phyloP scores from a whole-genome alignment of 2,113 vertebrate genomes.

The Xiphophorus maculatus region DNA sequence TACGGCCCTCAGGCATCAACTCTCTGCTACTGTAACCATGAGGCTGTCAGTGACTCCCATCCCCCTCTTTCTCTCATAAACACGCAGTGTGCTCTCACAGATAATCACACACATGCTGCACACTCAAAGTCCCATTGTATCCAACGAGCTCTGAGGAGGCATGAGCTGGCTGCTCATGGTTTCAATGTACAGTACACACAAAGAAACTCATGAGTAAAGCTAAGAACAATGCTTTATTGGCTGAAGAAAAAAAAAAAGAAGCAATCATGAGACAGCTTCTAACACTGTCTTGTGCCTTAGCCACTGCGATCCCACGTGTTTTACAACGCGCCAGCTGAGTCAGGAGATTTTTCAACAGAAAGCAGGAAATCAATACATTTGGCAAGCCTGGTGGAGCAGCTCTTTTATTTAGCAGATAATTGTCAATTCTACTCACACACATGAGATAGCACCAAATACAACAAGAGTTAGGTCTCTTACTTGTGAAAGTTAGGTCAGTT shows the following conservation, averaged over 20 bases:
- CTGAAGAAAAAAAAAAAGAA: not conserved
- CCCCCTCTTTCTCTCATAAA: constrained; percentile 14
- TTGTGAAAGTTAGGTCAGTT: not conserved
- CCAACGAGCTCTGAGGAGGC: constrained; percentile 15
- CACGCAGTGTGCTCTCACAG: constrained; percentile 34
- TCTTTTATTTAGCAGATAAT: constrained; percentile 1
- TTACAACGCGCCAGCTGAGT: constrained; percentile 36
- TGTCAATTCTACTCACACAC: constrained; percentile 6
- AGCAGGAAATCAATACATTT: not conserved
- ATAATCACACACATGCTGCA: constrained; percentile 24
- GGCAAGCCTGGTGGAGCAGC: not conserved
- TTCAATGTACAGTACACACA: not conserved
- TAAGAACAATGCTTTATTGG: constrained; percentile 36
- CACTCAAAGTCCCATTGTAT: constrained; percentile 33
- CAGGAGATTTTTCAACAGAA: constrained; percentile 23
- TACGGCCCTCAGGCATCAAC: constrained; percentile 38
- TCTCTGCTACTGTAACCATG: constrained; percentile 54
- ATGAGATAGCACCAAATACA: not conserved
- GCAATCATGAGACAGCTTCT: constrained; percentile 35
- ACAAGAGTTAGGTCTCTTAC: not conserved
- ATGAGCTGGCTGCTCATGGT: constrained; percentile 3
- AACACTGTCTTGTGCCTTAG: constrained; percentile 11
- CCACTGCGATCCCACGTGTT: constrained; percentile 22
- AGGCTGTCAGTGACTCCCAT: constrained; percentile 31
- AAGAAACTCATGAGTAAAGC: constrained; percentile 1